A percentile compares a stretch with the other conserved stretches of the same genome.
These are phyloP conservation scores for Dinomys branickii DNA, from an alignment of 2,113 vertebrate genomes.

Conservation along the genomic window DNA sequence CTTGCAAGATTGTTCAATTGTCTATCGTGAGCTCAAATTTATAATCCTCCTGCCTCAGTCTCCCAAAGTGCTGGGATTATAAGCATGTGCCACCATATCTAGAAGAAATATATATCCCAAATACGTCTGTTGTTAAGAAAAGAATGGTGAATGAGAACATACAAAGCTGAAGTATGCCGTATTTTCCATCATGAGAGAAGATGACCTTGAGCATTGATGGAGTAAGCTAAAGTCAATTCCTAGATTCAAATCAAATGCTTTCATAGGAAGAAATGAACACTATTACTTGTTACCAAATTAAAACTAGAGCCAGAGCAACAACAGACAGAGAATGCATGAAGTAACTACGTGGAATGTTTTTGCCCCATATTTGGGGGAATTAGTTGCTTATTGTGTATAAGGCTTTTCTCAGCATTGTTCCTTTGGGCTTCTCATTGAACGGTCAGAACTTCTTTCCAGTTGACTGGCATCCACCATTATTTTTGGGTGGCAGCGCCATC, in stretches of 20 bases:
- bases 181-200: constrained; percentile 43
- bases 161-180: not conserved
- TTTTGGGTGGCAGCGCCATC: not conserved
- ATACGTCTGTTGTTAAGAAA: not conserved
- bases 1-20: not conserved
- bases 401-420: not conserved
- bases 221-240: constrained; percentile 31
- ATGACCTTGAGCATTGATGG: not conserved
- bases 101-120: not conserved
- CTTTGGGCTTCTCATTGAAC: constrained; percentile 3
- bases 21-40: not conserved
- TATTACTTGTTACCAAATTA: constrained; percentile 37
- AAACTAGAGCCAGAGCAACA: constrained; percentile 29
- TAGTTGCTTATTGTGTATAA: not conserved
- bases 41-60: not conserved
- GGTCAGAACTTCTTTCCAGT: not conserved
- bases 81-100: not conserved
- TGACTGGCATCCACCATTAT: not conserved
- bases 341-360: constrained; percentile 10
- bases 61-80: not conserved
- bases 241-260: constrained; percentile 47
- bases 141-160: not conserved
- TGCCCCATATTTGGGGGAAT: not conserved
- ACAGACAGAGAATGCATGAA: not conserved
- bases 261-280: not conserved